Conservation (phyloP, 2,797 vertebrate genomes). For the Acanthurus tractus region DNA sequence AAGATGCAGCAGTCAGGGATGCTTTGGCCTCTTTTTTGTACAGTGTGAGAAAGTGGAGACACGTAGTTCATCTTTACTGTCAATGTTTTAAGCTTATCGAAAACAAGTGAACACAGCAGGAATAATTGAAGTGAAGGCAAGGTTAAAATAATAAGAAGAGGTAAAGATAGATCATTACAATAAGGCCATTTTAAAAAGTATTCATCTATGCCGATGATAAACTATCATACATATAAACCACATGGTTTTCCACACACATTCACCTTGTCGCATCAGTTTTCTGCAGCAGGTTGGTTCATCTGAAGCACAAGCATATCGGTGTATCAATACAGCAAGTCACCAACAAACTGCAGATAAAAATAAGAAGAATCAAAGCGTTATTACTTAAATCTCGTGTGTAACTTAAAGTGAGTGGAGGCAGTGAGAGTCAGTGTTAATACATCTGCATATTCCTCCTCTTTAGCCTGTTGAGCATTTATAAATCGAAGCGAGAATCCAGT, state of each 20-base stretch:
- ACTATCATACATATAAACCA: background rate
- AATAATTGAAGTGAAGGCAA: too few species aligned
- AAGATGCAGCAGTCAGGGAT: too few species aligned
- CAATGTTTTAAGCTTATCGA: too few species aligned
- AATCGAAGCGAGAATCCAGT: too few species aligned
- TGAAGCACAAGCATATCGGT: background rate
- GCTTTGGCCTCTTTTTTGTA: too few species aligned
- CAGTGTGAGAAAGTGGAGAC: too few species aligned
- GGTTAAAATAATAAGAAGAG: too few species aligned
- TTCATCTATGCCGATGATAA: conserved; percentile 10
- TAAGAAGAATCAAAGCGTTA: background rate
- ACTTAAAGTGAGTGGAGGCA: background rate
- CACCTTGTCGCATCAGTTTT: background rate
- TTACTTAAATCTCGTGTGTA: background rate
- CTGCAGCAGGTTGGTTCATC: background rate
- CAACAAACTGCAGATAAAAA: background rate
- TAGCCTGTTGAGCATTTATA: background rate
- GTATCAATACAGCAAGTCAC: background rate
- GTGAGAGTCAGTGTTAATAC: background rate
- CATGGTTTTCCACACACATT: background rate
- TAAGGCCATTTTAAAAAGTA: background rate
- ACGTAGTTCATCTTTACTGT: too few species aligned
- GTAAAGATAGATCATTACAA: too few species aligned
- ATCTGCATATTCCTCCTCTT: background rate
- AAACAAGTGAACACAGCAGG: too few species aligned